Evolutionary conservation across 92 coral and sea anemone species (phyloP), one percentile per base, ranked within the genome.

Genomic region (Parazoanthus atlanticus): DNA sequence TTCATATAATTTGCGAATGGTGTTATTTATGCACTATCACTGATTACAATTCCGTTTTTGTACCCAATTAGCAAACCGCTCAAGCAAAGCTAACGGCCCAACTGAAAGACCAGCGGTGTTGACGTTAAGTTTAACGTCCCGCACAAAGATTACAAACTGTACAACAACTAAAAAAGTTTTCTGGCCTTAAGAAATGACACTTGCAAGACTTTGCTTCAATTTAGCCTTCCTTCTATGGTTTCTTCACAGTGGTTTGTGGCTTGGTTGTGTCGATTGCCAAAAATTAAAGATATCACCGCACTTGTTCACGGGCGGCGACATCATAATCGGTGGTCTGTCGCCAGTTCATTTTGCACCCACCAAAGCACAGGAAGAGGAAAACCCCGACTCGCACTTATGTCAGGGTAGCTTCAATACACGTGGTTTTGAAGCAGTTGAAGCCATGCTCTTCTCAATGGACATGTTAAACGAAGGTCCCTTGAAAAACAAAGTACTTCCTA

Each of bases 301-400:
- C 66, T 93, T 91, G 43, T 95, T 91, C 58, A 90, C 92, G 26
- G 91, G 90, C 81, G 98, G 98, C 28, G 96, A 93, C 33, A 91
- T 96, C 52, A 92, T 91, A 25, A 96, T 96, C 25, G 98, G 98
- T 25, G 98, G 98, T 25, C 89, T 96, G 30, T 96, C 98, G 21
- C 94, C 98, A 0, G 95, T 96, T 77, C 98, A 96, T 78, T 95
- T 95, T 71, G 91, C 98, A n/a, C 96, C 98, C 4, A 93, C 95
- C 30, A 93, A 86, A 28, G 91, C 86, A 29, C 93, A 91, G 54
- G 94, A 93, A 80, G 82, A 88, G 13, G 90, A 81, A 12, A 92
- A 95, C 38, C 95, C 95, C 12, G 90, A 93, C 46, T 88, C 91
- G 34, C 91, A 88, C 29, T 74, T 92, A 13, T 89, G 94, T 71